Percentiles rank a stretch among this genome's conserved stretches.
These are phyloP conservation scores for Sinelater perroti DNA, from an alignment of 2,888 invertebrate genomes.

Conservation along the genomic window DNA sequence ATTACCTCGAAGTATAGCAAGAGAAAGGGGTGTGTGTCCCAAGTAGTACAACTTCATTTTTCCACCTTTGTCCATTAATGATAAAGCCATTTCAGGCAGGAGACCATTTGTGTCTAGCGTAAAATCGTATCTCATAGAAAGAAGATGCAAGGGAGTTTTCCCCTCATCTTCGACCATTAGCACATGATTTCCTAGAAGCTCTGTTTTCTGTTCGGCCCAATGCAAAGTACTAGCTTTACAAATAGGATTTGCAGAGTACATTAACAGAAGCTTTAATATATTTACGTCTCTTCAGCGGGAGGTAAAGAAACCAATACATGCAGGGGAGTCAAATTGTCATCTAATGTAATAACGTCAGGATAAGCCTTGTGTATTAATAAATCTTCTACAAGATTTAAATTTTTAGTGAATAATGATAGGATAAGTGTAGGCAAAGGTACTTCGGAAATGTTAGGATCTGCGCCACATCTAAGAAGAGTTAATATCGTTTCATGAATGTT, in stretches of 20 bases:
- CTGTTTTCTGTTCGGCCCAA: conserved; percentile 49
- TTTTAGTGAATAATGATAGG: conserved; percentile 52
- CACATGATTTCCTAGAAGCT: conserved; percentile 41
- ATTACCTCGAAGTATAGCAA: conserved; percentile 56
- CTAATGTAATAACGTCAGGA: conserved; percentile 43
- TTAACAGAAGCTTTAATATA: conserved; percentile 48
- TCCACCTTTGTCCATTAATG: conserved; percentile 11
- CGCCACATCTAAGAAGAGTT: conserved; percentile 52
- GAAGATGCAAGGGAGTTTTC: conserved; percentile 56
- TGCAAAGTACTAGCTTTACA: conserved; percentile 46
- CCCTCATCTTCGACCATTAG: conserved; percentile 45
- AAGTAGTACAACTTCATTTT: conserved; percentile 47
- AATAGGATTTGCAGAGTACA: conserved; percentile 51
- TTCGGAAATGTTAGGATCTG: conserved; percentile 53
- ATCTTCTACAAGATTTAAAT: conserved; percentile 45
- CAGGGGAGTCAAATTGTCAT: conserved; percentile 50
- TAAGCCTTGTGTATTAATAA: conserved; percentile 50
- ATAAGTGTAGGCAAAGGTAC: conserved; percentile 54
- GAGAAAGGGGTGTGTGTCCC: conserved; percentile 55
- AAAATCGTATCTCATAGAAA: conserved; percentile 55
- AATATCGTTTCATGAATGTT: conserved; percentile 47
- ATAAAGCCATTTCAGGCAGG: conserved; percentile 17
- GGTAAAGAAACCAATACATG: conserved; percentile 52
- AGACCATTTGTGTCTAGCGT: conserved; percentile 40
- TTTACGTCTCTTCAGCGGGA: conserved; percentile 40